These are phyloP conservation scores for Gobiocypris rarus DNA, from an alignment of 2,113 vertebrate species.

Conservation along the genomic window DNA sequence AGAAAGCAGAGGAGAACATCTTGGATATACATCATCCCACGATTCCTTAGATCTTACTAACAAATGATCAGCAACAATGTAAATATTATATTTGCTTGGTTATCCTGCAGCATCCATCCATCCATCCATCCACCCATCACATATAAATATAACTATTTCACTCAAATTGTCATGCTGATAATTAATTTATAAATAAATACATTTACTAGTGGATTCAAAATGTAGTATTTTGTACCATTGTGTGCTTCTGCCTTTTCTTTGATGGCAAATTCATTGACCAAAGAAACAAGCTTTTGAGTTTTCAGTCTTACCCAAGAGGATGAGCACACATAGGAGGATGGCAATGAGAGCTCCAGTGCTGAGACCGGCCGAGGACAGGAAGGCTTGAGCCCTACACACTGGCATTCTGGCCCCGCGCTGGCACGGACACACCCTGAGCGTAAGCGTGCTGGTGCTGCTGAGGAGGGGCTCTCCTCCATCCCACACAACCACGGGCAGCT, in stretches of 20 bases:
- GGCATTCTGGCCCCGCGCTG: constrained; percentile 79
- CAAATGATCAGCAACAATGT: too few species aligned
- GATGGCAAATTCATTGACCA: not conserved
- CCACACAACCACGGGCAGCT: constrained; percentile 88
- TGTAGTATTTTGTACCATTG: not conserved
- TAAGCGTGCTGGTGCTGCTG: constrained; percentile 92
- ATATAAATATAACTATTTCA: too few species aligned
- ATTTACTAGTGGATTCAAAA: constrained; percentile 12
- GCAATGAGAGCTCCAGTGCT: constrained; percentile 96
- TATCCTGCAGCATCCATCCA: not conserved
- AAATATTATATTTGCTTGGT: too few species aligned
- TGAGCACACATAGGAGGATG: constrained; percentile 94
- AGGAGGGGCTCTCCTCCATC: constrained; percentile 90
- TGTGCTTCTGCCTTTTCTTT: not conserved
- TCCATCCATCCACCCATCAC: not conserved
- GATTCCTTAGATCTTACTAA: not conserved
- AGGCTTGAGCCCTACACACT: constrained; percentile 90
- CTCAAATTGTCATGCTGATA: not conserved
- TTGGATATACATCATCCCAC: not conserved
- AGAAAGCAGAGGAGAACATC: not conserved
- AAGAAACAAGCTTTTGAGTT: not conserved
- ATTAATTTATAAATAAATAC: not conserved
- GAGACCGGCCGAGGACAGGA: constrained; percentile 91
- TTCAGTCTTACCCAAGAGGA: constrained; percentile 88
- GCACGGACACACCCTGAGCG: constrained; percentile 90